phyloP scores from a whole-genome alignment of 2,113 vertebrate genomes.

The Uria lomvia region DNA sequence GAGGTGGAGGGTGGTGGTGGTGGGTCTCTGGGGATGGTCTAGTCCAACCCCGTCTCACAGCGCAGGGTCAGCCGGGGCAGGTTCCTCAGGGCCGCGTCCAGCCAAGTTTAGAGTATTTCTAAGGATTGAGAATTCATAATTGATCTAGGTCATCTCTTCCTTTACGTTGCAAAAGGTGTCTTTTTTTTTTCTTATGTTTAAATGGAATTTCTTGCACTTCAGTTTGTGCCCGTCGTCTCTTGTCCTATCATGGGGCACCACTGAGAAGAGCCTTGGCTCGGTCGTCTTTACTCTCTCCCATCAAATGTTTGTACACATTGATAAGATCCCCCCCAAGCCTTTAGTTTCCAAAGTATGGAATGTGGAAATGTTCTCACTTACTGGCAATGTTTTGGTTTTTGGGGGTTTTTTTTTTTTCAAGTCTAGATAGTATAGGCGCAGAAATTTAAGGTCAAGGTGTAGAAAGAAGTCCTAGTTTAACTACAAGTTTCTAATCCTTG shows the following conservation, averaged over 20 bases:
- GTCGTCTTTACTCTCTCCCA: neutral
- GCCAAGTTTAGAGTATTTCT: neutral
- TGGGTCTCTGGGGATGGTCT: neutral
- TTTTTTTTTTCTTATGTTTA: neutral
- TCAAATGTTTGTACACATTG: neutral
- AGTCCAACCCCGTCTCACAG: rapidly evolving
- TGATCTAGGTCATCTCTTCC: neutral
- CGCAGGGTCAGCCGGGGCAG: neutral
- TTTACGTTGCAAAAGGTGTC: neutral
- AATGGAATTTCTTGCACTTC: neutral
- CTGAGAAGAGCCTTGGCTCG: neutral
- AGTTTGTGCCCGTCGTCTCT: neutral
- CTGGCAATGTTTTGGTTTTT: neutral
- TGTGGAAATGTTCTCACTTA: neutral
- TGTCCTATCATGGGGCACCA: neutral
- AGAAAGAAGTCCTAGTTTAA: neutral
- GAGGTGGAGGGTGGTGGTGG: neutral
- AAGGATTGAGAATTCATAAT: neutral
- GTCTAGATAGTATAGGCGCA: neutral
- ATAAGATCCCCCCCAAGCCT: neutral
- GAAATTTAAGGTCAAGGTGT: neutral
- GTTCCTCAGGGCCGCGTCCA: rapidly evolving
- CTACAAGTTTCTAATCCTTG: neutral
- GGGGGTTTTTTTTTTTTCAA: neutral
- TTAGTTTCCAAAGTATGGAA: neutral